These are phyloP conservation scores for Cantharis nigra DNA, from an alignment of 2,888 invertebrate species.

Conservation along the genomic window DNA sequence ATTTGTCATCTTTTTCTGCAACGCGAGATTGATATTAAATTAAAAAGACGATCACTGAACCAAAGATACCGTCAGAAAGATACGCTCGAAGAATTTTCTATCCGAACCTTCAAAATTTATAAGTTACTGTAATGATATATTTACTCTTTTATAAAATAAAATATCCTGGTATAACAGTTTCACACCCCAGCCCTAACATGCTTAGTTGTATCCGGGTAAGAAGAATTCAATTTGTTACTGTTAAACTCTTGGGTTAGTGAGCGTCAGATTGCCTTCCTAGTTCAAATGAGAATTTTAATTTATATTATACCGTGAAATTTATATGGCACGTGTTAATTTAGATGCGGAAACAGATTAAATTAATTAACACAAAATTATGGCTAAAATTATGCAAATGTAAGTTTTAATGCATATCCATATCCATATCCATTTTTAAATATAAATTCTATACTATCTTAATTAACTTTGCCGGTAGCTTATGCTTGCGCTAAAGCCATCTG, in stretches of 20 bases:
- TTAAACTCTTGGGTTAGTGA: not conserved
- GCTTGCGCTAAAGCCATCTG: not conserved
- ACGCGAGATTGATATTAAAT: slow-evolving; percentile 16
- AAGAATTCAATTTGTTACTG: not conserved
- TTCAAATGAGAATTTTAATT: not conserved
- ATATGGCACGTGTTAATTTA: not conserved
- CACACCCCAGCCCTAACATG: not conserved
- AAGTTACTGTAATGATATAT: not conserved
- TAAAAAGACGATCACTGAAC: slow-evolving; percentile 28
- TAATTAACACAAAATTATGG: not conserved
- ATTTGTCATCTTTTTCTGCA: slow-evolving; percentile 12
- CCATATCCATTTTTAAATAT: not conserved
- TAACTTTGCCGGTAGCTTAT: not conserved
- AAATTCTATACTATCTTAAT: not conserved
- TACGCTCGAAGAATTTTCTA: slow-evolving; percentile 19
- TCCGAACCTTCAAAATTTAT: slow-evolving; percentile 5
- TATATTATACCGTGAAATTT: not conserved
- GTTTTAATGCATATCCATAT: not conserved
- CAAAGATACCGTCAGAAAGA: slow-evolving; percentile 28
- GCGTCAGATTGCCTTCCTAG: not conserved
- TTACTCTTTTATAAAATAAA: not conserved
- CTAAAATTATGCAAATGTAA: not conserved
- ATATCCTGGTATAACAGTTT: not conserved
- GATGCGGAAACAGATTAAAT: not conserved
- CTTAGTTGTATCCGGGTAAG: not conserved